These are phyloP conservation scores for Megatriorchis doriae DNA, from an alignment of 2,113 vertebrate genomes.

Conservation along the genomic window DNA sequence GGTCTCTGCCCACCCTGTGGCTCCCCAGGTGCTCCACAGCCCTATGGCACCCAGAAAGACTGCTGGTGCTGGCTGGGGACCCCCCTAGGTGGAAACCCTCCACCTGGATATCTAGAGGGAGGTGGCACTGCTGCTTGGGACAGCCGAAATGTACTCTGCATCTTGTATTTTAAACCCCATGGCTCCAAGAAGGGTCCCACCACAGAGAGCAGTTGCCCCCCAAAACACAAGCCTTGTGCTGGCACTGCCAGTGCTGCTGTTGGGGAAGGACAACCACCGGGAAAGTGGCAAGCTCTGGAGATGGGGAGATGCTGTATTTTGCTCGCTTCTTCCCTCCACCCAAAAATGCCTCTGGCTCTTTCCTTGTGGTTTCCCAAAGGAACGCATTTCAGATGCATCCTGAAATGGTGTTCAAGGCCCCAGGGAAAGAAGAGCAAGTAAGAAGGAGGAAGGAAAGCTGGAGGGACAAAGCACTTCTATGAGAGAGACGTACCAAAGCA, in stretches of 20 bases:
- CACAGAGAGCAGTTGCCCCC: not conserved
- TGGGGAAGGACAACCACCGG: not conserved
- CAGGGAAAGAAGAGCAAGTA: not conserved
- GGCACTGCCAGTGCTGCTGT: not conserved
- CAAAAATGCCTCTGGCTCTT: not conserved
- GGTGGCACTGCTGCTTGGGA: not conserved
- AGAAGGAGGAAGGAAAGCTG: not conserved
- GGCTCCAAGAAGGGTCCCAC: not conserved
- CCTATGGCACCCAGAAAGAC: not conserved
- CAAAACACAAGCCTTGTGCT: not conserved
- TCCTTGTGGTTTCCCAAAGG: not conserved
- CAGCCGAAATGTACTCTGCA: not conserved
- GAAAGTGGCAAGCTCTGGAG: not conserved
- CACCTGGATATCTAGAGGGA: not conserved
- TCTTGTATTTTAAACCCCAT: not conserved
- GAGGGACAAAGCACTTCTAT: not conserved
- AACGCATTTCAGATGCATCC: not conserved
- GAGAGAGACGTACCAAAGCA: slow-evolving; percentile 49
- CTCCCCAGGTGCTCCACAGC: not conserved
- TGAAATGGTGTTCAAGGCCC: not conserved
- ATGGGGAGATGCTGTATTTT: not conserved
- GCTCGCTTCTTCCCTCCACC: not conserved
- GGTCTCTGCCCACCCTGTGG: not conserved
- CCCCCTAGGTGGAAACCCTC: not conserved
- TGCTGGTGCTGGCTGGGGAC: not conserved